Conservation (phyloP, 30 jellyfish, hydroid and myxozoan species). For the Aurelia sp. region DNA sequence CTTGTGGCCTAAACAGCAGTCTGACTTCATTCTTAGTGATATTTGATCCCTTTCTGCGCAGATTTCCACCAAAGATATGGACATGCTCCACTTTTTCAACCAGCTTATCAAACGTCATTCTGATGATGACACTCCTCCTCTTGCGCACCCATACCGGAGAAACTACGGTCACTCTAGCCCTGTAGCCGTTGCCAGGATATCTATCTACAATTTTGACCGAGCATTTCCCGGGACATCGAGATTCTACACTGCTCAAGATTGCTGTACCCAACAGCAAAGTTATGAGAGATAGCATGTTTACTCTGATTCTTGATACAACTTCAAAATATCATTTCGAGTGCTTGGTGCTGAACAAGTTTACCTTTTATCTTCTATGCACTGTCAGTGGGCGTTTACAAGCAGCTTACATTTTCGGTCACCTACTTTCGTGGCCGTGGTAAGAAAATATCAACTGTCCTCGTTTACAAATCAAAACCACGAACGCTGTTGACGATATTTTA, state of each 20-base stretch:
- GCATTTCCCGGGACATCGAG: slow-evolving; percentile 21
- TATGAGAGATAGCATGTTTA: background rate
- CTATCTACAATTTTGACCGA: background rate
- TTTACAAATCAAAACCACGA: no score
- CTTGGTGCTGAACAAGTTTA: no score
- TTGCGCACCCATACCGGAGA: slow-evolving; percentile 14
- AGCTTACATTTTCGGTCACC: no score
- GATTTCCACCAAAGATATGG: slow-evolving; percentile 19
- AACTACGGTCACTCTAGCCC: slow-evolving; percentile 8
- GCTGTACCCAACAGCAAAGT: background rate
- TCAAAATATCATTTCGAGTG: no score
- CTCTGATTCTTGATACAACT: no score
- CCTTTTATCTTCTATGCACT: no score
- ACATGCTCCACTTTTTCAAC: slow-evolving; percentile 9
- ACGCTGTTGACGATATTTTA: no score
- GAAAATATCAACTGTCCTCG: no score
- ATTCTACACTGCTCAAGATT: background rate
- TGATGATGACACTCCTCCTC: background rate
- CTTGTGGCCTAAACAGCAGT: slow-evolving; percentile 19
- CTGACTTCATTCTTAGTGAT: background rate
- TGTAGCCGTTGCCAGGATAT: slow-evolving; percentile 37
- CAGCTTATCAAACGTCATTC: background rate
- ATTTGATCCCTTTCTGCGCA: background rate
- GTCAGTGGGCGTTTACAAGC: no score
- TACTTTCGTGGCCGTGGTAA: no score